Evolutionary conservation across 2,113 vertebrate species (phyloP), one percentile per base, ranked within the genome.

Genomic region (Lasiurus borealis): DNA sequence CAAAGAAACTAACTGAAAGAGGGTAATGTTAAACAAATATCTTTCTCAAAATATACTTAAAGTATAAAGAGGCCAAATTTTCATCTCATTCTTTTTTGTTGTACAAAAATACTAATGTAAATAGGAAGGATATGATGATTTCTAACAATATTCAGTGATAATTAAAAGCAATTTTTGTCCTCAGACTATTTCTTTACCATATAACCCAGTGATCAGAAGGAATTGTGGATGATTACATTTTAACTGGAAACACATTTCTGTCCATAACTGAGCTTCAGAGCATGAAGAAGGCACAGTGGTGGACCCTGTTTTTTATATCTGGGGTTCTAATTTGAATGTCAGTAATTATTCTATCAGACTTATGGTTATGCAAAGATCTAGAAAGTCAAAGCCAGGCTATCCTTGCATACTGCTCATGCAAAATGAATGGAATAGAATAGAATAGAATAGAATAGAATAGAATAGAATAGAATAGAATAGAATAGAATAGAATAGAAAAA

Each of bases 151-250:
- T 86, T 77, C 57, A 85, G 31, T 85, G 82, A 66, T 88, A 85
- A 97, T 96, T 96, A 93, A 95, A 97, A 97, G 90, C 77, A 96
- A 96, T 93, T 75, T 4, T 64, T 50, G 48, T 71, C 86, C 48
- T 7, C 0, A 0, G 66, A 36, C n/a, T 93, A 23, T 95, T 96
- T 31, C 64, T 95, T 90, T 85, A 72, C 54, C 86, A 77, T 86
- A 90, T 11, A 78, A 95, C 12, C 0, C 23, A 96, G 95, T 52
- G 73, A 96, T 83, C 5, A 98, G 73, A 91, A 97, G 76, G 69
- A 96, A 94, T 54, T 40, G 29, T 90, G 96, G 95, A 69, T 62
- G 68, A 96, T 88, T 86, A 27, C 73, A 64, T 76, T 91, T 93
- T 96, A 95, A 97, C 77, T 71, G 77, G 66, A 75, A 96, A 91